These are phyloP conservation scores for Drosophila arawakana DNA, from an alignment of 1,140 invertebrate genomes.

Conservation along the genomic window DNA sequence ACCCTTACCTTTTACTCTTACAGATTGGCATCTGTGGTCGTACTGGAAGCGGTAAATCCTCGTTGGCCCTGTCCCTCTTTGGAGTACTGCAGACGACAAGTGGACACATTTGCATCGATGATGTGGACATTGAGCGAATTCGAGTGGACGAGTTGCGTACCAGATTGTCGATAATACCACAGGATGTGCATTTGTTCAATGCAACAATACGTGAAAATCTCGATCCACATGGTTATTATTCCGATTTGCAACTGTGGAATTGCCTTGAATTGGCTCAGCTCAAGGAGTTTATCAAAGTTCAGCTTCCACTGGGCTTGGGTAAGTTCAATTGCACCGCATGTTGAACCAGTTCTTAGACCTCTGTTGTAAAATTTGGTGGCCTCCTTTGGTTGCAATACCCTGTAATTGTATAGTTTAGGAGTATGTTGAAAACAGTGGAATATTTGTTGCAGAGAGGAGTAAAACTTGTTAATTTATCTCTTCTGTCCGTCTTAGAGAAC, in stretches of 20 bases:
- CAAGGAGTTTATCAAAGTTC: conserved; percentile 89
- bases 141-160: conserved; percentile 91
- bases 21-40: conserved; percentile 92
- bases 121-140: conserved; percentile 87
- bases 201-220: conserved; percentile 96
- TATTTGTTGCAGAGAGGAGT: neutral
- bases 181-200: conserved; percentile 95
- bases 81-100: conserved; percentile 87
- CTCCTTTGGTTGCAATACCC: neutral
- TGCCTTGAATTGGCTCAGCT: conserved; percentile 88
- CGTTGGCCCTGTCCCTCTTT: conserved; percentile 89
- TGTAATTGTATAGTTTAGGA: neutral
- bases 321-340: conserved; percentile 61
- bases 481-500: too few species aligned
- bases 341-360: conserved; percentile 13
- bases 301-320: conserved; percentile 88
- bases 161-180: conserved; percentile 95
- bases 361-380: neutral
- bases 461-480: too few species aligned
- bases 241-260: conserved; percentile 91
- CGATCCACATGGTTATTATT: conserved; percentile 90
- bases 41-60: conserved; percentile 93
- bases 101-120: conserved; percentile 90
- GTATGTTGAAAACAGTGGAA: neutral
- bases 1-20: neutral